phyloP scores from a whole-genome alignment of 1,140 invertebrate species.

The Drosophila cardini region DNA sequence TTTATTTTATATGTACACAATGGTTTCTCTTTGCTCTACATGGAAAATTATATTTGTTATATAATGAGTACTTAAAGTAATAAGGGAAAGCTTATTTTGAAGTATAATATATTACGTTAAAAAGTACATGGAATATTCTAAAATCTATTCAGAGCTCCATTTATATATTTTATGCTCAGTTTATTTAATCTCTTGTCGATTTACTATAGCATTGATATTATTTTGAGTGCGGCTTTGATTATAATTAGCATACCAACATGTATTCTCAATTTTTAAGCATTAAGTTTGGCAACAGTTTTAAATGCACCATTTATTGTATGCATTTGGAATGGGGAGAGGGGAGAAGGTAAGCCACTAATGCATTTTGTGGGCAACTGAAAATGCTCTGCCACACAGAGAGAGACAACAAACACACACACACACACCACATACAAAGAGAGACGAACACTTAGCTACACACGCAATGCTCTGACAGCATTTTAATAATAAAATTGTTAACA shows the following conservation, averaged over 20 bases:
- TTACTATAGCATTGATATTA: slow-evolving; percentile 8
- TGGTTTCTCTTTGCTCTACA: no score
- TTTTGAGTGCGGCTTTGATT: slow-evolving; percentile 16
- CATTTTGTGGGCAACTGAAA: slow-evolving; percentile 72
- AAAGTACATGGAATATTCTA: not conserved
- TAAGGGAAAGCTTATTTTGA: no score
- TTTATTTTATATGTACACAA: no score
- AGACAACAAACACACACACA: slow-evolving; percentile 21
- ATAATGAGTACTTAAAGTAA: no score
- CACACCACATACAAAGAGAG: slow-evolving; percentile 41
- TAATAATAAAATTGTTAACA: slow-evolving; percentile 84
- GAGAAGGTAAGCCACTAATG: slow-evolving; percentile 56
- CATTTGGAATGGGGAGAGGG: slow-evolving; percentile 6
- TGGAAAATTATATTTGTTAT: no score
- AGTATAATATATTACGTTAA: no score
- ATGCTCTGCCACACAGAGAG: slow-evolving; percentile 28
- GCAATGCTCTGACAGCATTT: slow-evolving; percentile 52
- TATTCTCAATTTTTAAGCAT: slow-evolving; percentile 4
- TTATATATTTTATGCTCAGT: not conserved
- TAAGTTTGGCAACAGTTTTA: slow-evolving; percentile 24
- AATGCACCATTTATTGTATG: slow-evolving; percentile 32
- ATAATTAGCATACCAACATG: slow-evolving; percentile 37
- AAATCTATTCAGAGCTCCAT: not conserved
- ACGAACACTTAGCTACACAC: slow-evolving; percentile 18
- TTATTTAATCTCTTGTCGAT: slow-evolving; percentile 1